Base-by-base conservation (phyloP, 2,797 vertebrate species). In the Gobionotothen gibberifrons region DNA sequence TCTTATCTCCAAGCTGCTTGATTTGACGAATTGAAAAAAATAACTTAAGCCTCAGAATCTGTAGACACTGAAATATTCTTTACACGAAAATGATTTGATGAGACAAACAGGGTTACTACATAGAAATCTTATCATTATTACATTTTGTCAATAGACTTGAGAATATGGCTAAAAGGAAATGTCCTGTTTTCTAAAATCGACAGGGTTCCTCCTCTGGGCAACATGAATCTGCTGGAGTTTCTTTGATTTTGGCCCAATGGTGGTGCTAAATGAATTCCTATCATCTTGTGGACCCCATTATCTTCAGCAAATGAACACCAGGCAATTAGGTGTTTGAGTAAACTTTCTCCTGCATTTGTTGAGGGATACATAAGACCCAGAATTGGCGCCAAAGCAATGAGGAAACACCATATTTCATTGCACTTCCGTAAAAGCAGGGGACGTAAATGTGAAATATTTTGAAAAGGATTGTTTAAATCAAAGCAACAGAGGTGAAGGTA, bases 241-340 rank as follows among this genome's bases (percentile, higher is more conserved):
- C 29, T 36, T 36, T 54, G 4, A 17, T 32, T 16, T 9, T 54
- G 14, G 26, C 14, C 26, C 9, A 32, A 54, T 17, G 52, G 29
- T 54, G 53, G 10, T 17, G 53, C 8, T 54, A 32, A 32, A 54
- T 15, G 11, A 5, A 19, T 11, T 17, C 2, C 19, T 3, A 5
- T 17, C 55, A 16, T 21, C 55, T 57, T 36, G 39, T 19, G 36
- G 42, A 12, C 39, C 21, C 12, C 40, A 15, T 6, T 21, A 57
- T 40, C n/a, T n/a, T 40, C 12, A 42, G 12, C 13, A 57, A 40
- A 57, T 21, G n/a, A 57, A 42, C 40, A 57, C 21, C 7, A 36
- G 21, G 29, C 52, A 15, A 42, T 57, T 14, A 21, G 55, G 21
- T 42, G 19, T 58, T 58, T 57, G 36, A 57, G 55, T 14, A 58